These are phyloP conservation scores for Balearica regulorum DNA, from an alignment of 2,797 vertebrate species.

Conservation along the genomic window DNA sequence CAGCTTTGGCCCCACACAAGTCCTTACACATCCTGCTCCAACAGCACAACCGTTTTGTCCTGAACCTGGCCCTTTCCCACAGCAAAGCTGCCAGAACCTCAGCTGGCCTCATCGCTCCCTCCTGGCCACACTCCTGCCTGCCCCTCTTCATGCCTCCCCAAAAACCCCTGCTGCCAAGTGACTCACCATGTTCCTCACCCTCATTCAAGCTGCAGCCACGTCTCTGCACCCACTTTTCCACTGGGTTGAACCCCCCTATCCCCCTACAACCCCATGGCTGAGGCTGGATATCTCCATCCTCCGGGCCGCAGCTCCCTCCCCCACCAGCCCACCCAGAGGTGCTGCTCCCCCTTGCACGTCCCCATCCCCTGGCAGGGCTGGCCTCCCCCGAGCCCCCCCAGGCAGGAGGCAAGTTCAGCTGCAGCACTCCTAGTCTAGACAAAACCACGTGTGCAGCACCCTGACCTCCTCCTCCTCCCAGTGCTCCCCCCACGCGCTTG, in stretches of 20 bases:
- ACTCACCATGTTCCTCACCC: not conserved
- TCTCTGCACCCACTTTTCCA: not conserved
- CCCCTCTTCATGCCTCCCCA: not conserved
- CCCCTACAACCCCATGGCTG: accelerated
- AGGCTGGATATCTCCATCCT: not conserved
- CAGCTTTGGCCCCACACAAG: not conserved
- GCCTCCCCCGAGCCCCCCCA: accelerated
- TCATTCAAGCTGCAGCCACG: not conserved
- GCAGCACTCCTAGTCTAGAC: not conserved
- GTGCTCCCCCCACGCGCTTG: accelerated
- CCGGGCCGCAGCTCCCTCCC: not conserved
- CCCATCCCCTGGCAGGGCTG: not conserved
- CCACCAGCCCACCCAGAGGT: not conserved
- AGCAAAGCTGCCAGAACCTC: not conserved
- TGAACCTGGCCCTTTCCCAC: not conserved
- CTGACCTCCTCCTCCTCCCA: not conserved
- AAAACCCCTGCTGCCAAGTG: not conserved
- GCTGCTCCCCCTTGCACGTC: not conserved
- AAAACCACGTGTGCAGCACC: accelerated
- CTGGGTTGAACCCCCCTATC: not conserved
- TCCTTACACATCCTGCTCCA: not conserved
- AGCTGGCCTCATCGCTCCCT: not conserved
- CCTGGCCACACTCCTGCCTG: not conserved
- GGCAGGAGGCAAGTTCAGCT: not conserved
- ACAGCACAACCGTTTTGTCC: not conserved